Percentiles rank a stretch among this genome's conserved stretches.
These are phyloP conservation scores for Cyrtodaria siliqua DNA, from an alignment of 2,888 invertebrate genomes.

Conservation along the genomic window DNA sequence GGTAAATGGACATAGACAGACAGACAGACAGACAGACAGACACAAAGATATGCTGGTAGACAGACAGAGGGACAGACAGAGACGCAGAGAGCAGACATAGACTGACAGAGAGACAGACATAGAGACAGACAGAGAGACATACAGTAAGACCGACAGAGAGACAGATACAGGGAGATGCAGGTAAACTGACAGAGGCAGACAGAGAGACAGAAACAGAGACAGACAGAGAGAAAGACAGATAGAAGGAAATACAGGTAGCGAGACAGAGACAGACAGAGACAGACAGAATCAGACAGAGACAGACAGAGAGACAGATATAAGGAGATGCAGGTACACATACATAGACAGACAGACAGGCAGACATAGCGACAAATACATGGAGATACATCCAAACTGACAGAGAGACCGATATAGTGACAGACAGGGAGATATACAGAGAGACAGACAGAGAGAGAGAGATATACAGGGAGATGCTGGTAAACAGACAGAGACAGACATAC, in stretches of 20 bases:
- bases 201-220: no score
- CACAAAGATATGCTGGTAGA: not conserved
- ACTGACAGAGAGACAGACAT: no score
- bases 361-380: no score
- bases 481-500: constrained; percentile 13
- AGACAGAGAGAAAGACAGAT: constrained; percentile 2
- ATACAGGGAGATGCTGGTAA: not conserved
- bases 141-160: no score
- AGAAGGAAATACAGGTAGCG: not conserved
- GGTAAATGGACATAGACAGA: no score
- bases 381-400: not conserved
- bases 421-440: no score
- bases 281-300: constrained; percentile 10
- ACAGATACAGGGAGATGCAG: not conserved
- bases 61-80: no score
- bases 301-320: no score
- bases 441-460: not conserved
- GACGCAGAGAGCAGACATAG: not conserved
- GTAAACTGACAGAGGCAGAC: not conserved
- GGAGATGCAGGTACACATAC: not conserved
- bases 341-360: constrained; percentile 8
- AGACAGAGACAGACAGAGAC: constrained; percentile 1
- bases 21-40: not conserved
- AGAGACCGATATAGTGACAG: no score
- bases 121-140: no score